Evolutionary conservation across 2,113 vertebrate species (phyloP), one percentile per base, ranked within the genome.

Genomic region (Ictalurus furcatus): DNA sequence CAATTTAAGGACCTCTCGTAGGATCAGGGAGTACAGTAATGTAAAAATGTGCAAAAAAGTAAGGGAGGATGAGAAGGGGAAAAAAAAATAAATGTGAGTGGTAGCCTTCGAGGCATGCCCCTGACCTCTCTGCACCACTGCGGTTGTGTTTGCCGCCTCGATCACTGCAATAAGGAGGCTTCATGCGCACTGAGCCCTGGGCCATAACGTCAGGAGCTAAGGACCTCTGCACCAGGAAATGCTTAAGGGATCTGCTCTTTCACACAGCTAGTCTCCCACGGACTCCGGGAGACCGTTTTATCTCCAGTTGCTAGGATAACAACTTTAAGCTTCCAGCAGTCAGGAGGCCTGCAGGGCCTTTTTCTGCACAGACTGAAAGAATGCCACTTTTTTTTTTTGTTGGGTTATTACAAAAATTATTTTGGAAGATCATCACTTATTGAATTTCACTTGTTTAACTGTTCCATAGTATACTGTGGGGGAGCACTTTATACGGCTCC

Each of bases 191-290:
- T 76, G 91, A 91, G 95, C 95, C 93, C 88, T 73, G 88, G 92
- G 94, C 94, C 92, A 90, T 89, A 89, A 92, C 92, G 92, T 92
- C 93, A 91, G 91, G 90, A 65, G 91, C 94, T 91, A 92, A 90
- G 93, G 91, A 93, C 93, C 94, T 95, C 93, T 93, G 92, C 94
- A 94, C 90, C 93, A 93, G 93, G 93, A 94, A 94, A 94, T 89
- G 93, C 95, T 94, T 92, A 56, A 61, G 93, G 94, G 93, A 93
- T 91, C 91, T 94, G 93, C 92, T 93, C 92, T 92, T 89, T 93
- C 90, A 88, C 92, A 90, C 92, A 91, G 88, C 92, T 88, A 90
- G 85, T 93, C 95, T 93, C 93, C 92, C 94, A 93, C 93, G 78
- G 92, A 94, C 93, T 93, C 92, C 84, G 83, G 86, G 91, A 94